Evolutionary conservation across 2,113 vertebrate genomes (phyloP).

Genomic region (Falcunculus frontatus): DNA sequence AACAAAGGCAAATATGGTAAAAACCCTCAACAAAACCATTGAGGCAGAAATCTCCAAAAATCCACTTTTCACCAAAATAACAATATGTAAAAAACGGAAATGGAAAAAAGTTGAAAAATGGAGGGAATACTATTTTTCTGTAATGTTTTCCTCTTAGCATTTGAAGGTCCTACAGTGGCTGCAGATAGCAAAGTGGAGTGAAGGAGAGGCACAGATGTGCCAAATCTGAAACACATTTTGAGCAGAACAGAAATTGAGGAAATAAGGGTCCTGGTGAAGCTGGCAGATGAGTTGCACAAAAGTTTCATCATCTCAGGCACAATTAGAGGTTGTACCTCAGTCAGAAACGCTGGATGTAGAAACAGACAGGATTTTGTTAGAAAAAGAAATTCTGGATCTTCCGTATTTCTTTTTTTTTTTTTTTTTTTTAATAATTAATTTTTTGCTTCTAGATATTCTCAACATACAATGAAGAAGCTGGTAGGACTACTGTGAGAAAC

Average conservation of each 20-base stretch:
- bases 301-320: background rate
- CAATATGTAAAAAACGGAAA: background rate
- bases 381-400: background rate
- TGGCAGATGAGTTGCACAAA: background rate
- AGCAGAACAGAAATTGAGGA: background rate
- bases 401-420: background rate
- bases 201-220: background rate
- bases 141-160: background rate
- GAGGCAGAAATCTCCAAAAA: background rate
- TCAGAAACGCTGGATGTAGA: background rate
- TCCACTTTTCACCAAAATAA: background rate
- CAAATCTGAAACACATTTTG: background rate
- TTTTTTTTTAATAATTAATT: background rate
- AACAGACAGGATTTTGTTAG: background rate
- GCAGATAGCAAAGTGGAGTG: background rate
- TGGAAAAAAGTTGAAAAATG: background rate
- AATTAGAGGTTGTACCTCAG: background rate
- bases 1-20: background rate
- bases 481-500: fast-evolving
- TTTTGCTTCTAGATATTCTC: background rate
- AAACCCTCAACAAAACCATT: fast-evolving
- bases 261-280: background rate
- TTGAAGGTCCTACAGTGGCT: background rate
- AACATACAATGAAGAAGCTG: background rate
- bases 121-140: background rate